Conservation (phyloP, 2,888 invertebrate species). For the Monoplex corrugatus region DNA sequence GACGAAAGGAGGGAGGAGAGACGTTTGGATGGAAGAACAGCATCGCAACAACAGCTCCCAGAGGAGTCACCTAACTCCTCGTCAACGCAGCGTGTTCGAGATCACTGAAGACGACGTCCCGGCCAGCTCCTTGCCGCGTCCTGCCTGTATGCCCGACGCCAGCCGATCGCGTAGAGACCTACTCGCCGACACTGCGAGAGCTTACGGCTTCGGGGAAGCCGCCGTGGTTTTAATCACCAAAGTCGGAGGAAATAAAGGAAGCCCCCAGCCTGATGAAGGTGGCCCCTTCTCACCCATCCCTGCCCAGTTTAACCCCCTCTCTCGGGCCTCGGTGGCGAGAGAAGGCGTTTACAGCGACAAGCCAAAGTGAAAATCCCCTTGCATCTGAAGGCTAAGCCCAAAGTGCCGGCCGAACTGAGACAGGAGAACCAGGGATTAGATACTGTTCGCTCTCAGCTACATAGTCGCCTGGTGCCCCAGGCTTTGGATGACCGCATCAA, state of each 20-base stretch:
- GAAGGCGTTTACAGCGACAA: neutral
- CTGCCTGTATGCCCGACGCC: slow-evolving; percentile 25
- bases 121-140: neutral
- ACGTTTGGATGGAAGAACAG: neutral
- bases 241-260: neutral
- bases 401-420: neutral
- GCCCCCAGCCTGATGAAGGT: neutral
- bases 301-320: neutral
- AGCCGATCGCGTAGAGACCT: slow-evolving; percentile 26
- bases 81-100: neutral
- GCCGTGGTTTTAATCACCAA: neutral
- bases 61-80: neutral
- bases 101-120: slow-evolving; percentile 31
- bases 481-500: slow-evolving; percentile 42
- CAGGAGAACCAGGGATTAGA: neutral
- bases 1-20: neutral
- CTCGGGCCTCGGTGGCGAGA: slow-evolving; percentile 7
- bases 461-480: neutral
- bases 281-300: neutral
- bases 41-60: neutral
- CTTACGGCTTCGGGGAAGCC: slow-evolving; percentile 41
- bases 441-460: slow-evolving; percentile 5
- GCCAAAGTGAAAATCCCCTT: neutral
- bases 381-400: neutral
- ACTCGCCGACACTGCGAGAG: slow-evolving; percentile 15